A percentile compares a stretch with the other conserved stretches of the same genome.
Evolutionary conservation across 2,888 invertebrate species (phyloP).

Genomic region (Hydraecia micacea): DNA sequence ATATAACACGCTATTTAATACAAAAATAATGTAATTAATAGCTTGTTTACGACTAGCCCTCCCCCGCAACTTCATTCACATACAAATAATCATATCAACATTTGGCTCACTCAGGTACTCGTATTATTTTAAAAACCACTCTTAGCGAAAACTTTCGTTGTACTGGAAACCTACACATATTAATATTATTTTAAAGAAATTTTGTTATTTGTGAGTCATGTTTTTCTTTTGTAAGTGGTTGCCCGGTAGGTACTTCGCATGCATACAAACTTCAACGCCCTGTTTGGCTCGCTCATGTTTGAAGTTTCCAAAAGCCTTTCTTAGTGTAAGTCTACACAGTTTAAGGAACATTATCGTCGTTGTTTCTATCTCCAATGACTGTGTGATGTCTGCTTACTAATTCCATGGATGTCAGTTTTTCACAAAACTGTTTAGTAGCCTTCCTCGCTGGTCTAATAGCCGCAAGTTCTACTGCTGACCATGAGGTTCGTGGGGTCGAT

Average conservation of each 20-base stretch:
- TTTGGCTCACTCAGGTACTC: background rate
- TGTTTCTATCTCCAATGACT: background rate
- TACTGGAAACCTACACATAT: too few species aligned
- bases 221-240: background rate
- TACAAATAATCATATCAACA: background rate
- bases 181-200: too few species aligned
- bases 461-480: background rate
- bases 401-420: background rate
- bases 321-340: background rate
- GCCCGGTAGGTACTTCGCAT: background rate
- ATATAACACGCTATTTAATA: background rate
- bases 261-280: background rate
- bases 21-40: slow-evolving; percentile 11
- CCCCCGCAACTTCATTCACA: background rate
- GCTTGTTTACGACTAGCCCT: background rate
- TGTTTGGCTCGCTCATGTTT: background rate
- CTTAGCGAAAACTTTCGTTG: background rate
- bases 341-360: background rate
- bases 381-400: background rate
- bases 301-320: background rate
- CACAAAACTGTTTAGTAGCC: background rate
- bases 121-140: background rate
- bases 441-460: background rate
- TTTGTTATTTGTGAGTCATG: too few species aligned
- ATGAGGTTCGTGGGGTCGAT: background rate